Conservation (phyloP, 2,113 vertebrate genomes). For the Columbina picui region DNA sequence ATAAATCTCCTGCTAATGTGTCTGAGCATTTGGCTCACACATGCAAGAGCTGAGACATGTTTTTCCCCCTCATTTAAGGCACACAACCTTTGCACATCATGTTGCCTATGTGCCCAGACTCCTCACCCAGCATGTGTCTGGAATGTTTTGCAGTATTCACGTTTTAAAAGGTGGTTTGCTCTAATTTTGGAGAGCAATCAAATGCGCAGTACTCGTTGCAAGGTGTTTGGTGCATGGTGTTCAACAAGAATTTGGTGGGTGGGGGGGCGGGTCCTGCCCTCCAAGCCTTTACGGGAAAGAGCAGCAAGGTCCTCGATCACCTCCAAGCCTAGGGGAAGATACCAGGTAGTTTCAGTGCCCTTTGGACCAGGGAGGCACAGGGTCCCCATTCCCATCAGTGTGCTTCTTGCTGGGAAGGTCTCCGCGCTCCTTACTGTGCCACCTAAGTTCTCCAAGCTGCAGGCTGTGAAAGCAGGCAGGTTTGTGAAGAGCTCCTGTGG, state of each 20-base stretch:
- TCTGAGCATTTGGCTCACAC: fast-evolving
- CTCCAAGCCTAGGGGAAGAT: neutral
- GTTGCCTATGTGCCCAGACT: fast-evolving
- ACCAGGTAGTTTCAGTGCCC: neutral
- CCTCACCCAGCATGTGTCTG: neutral
- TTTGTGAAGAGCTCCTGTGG: neutral
- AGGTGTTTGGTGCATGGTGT: neutral
- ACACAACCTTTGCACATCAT: neutral
- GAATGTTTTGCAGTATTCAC: neutral
- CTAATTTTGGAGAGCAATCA: neutral
- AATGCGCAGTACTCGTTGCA: neutral
- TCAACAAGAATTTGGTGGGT: neutral
- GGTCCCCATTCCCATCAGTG: neutral
- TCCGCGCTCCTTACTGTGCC: neutral
- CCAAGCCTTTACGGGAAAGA: neutral
- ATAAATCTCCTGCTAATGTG: neutral
- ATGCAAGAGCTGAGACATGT: neutral
- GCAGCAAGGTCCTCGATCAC: neutral
- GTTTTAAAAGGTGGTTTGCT: neutral
- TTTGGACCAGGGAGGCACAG: neutral
- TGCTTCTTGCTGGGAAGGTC: neutral
- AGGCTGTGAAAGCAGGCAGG: neutral
- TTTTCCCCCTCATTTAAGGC: neutral
- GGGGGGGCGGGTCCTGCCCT: neutral
- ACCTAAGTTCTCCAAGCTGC: neutral